A percentile compares a stretch with the other conserved stretches of the same genome.
phyloP scores from a whole-genome alignment of 1,140 invertebrate species.

The Leguminivora glycinivorella region DNA sequence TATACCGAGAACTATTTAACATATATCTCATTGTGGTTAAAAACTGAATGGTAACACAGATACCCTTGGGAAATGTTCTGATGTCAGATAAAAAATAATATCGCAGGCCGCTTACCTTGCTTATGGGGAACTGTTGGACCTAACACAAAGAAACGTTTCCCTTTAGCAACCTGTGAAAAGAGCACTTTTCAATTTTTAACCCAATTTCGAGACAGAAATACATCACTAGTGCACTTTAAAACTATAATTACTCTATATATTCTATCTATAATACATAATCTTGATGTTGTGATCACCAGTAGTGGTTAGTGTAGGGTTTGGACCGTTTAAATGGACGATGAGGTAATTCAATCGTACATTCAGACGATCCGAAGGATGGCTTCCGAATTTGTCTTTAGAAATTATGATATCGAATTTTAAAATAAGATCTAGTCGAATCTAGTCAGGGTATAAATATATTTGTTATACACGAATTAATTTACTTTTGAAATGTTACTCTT shows the following conservation, averaged over 20 bases:
- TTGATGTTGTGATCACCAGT: conserved; percentile 44
- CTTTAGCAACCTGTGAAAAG: no score
- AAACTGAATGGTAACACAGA: neutral
- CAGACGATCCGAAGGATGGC: conserved; percentile 36
- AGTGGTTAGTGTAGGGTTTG: conserved; percentile 38
- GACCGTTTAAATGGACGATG: conserved; percentile 35
- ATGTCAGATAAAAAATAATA: neutral
- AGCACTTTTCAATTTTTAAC: neutral
- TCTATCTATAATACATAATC: conserved; percentile 34
- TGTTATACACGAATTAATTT: conserved; percentile 19
- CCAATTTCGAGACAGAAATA: neutral
- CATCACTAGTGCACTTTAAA: conserved; percentile 12
- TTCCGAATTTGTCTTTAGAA: conserved; percentile 38
- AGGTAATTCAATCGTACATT: conserved; percentile 36
- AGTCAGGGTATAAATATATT: conserved; percentile 42
- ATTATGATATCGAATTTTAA: conserved; percentile 32
- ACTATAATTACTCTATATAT: neutral
- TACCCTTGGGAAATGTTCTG: neutral
- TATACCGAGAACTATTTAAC: neutral
- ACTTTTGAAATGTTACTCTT: conserved; percentile 8
- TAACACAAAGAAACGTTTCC: no score
- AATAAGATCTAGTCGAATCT: conserved; percentile 41
- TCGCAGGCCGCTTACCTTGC: no score
- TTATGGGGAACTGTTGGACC: no score
- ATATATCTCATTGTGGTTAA: neutral